Base-by-base conservation (phyloP, 1,140 invertebrate species). In the Varroa destructor region DNA sequence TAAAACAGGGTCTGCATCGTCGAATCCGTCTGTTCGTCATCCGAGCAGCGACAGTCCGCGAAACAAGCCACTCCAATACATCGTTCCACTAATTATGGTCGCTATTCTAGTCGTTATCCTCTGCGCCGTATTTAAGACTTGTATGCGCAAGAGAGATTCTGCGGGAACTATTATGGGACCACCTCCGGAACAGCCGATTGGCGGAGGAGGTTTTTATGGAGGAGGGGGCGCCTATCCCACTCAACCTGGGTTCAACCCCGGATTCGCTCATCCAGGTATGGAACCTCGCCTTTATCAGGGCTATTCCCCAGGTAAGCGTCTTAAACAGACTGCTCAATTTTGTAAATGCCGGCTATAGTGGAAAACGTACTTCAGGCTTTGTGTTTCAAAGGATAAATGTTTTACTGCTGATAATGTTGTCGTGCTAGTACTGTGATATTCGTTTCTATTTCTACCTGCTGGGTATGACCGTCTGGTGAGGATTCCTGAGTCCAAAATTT, bases 201-300 rank as follows among this genome's bases (percentile, higher is more conserved):
- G 46, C 8, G 46, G 46, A 8, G 61, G 61, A 25, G 61, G 61
- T 43, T 67, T 25, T 2, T 67, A 67, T 8, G 61, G 61, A n/a
- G 61, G 61, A 2, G 61, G 61, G 37, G 61, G 61, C 1, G 61
- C 14, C 8, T 67, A 67, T 67, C 61, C 61, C 8, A 37, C 61
- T 37, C 61, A 67, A 37, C 61, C 61, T 37, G 61, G 61, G 2
- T 67, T 67, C 61, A 67, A 67, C 46, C 61, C 61, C 14, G 61
- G 61, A n/a, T 67, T 36, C 46, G 61, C 12, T 12, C 61, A 67
- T 2, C 61, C 61, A 67, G 61, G 61, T 67, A 51, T 51, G 46
- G 46, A 8, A 51, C 46, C 46, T 51, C 46, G 8, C 4, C 46
- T 8, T 51, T 51, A 51, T 51, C 46, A 51, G 46, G 46, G 4